A percentile compares a stretch with the other conserved stretches of the same genome.
Conservation (phyloP, 2,797 vertebrate genomes). For the Ispidina lecontei region DNA sequence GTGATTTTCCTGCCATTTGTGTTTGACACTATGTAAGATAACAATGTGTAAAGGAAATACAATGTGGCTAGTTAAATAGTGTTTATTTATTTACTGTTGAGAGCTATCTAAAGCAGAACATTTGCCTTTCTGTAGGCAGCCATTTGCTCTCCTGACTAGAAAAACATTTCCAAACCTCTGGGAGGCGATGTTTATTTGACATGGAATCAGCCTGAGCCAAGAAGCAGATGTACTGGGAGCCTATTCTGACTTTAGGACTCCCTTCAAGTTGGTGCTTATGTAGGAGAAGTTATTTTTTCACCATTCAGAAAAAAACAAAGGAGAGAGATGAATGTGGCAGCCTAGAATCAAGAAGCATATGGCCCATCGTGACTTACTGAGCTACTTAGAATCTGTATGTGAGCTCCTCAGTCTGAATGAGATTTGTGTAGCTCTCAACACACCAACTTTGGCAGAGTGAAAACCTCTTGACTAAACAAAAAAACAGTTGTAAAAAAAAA, state of each 20-base stretch:
- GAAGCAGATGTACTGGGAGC: constrained; percentile 40
- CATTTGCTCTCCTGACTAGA: constrained; percentile 51
- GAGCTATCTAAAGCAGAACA: constrained; percentile 40
- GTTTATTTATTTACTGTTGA: constrained; percentile 52
- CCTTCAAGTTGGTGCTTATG: not conserved
- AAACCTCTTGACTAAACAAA: not conserved
- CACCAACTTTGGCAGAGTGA: not conserved
- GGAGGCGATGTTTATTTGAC: not conserved
- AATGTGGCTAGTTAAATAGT: not conserved
- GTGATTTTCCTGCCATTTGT: constrained; percentile 17
- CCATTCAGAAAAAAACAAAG: not conserved
- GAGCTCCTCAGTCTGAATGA: not conserved
- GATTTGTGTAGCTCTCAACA: constrained; percentile 5
- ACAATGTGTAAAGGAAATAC: not conserved
- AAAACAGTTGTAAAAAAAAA: not conserved
- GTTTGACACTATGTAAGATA: not conserved
- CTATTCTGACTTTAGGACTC: not conserved
- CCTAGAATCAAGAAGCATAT: constrained; percentile 1
- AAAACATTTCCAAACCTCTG: constrained; percentile 52
- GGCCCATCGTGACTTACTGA: constrained; percentile 28
- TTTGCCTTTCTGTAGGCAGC: constrained; percentile 49
- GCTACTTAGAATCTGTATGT: not conserved
- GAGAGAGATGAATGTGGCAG: constrained; percentile 1
- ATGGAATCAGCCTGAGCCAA: constrained; percentile 14
- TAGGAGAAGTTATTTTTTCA: constrained; percentile 26